Evolutionary conservation across 1,140 invertebrate species (phyloP).

Genomic region (Penaeus japonicus): DNA sequence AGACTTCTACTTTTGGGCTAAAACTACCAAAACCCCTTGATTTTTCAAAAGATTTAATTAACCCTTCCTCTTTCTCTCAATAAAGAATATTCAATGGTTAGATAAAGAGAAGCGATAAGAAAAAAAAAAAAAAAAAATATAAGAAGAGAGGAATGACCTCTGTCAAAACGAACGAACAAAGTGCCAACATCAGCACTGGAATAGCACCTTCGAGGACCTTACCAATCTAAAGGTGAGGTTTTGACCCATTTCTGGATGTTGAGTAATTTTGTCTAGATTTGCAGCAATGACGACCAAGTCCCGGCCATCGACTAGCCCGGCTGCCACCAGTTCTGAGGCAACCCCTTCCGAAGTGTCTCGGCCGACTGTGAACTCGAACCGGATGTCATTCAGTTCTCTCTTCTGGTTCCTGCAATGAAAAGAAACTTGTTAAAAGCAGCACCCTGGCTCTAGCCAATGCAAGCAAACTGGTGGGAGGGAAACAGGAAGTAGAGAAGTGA

Average conservation of each 20-base stretch:
- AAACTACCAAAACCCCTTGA: too few species aligned
- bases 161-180: too few species aligned
- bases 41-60: too few species aligned
- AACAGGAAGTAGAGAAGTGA: too few species aligned
- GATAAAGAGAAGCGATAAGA: background rate
- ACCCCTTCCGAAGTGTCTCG: constrained; percentile 95
- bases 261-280: constrained; percentile 91
- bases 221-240: constrained; percentile 92
- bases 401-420: constrained; percentile 78
- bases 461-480: background rate
- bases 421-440: background rate
- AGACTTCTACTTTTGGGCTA: too few species aligned
- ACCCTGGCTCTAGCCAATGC: background rate
- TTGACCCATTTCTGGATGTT: constrained; percentile 68
- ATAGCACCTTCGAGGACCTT: constrained; percentile 61
- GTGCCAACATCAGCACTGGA: too few species aligned
- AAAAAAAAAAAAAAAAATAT: background rate
- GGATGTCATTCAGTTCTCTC: constrained; percentile 94
- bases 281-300: constrained; percentile 90
- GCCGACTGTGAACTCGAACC: constrained; percentile 92
- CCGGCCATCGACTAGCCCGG: constrained; percentile 89
- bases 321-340: constrained; percentile 90
- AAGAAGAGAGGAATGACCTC: background rate
- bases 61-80: too few species aligned
- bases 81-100: too few species aligned